Percentiles rank a stretch among this genome's conserved stretches.
These are phyloP conservation scores for Heteromormyrus szaboi DNA, from an alignment of 2,797 vertebrate species.

Conservation along the genomic window DNA sequence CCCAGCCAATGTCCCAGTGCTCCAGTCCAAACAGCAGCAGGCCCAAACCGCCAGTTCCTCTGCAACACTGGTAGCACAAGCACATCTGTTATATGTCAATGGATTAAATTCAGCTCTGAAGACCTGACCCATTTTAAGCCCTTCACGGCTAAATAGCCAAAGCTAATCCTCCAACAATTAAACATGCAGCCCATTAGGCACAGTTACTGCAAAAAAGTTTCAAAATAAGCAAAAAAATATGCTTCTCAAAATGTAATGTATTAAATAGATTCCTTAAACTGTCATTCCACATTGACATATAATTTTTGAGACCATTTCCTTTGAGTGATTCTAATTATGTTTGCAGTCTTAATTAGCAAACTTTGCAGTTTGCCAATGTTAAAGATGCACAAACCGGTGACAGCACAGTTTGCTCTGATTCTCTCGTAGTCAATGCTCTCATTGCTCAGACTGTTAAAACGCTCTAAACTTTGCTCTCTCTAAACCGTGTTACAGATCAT, in stretches of 20 bases:
- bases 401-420: constrained; percentile 10
- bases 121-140: not conserved
- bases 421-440: constrained; percentile 21
- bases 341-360: constrained; percentile 4
- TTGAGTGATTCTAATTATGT: constrained; percentile 34
- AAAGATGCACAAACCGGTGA: not conserved
- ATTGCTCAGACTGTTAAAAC: constrained; percentile 20
- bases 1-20: constrained; percentile 14
- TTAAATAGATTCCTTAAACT: constrained; percentile 18
- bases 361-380: not conserved
- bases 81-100: constrained; percentile 37
- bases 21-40: constrained; percentile 27
- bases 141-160: constrained; percentile 17
- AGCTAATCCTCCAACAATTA: constrained; percentile 8
- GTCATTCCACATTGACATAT: constrained; percentile 27
- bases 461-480: not conserved
- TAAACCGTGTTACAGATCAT: constrained; percentile 20
- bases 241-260: constrained; percentile 9
- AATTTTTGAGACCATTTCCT: constrained; percentile 39
- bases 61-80: constrained; percentile 24
- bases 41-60: constrained; percentile 26
- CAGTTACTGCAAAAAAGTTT: constrained; percentile 16
- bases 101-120: constrained; percentile 16
- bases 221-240: not conserved
- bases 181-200: constrained; percentile 10